Conservation (phyloP, 2,888 invertebrate genomes). For the Ichneumon xanthorius region DNA sequence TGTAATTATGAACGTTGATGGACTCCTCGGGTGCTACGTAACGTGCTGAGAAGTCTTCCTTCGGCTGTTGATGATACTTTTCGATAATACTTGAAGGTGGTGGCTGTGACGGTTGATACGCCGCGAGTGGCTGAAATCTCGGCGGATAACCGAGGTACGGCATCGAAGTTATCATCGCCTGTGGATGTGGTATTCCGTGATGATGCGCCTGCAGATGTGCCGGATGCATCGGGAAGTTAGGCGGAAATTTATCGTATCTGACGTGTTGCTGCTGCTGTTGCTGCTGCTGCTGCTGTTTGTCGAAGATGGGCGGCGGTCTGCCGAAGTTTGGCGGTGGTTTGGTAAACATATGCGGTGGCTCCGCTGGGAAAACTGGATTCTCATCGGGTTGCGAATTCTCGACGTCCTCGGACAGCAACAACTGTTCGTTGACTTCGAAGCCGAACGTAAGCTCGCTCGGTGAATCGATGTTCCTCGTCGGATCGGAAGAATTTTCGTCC, state of each 20-base stretch:
- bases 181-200: conserved; percentile 69
- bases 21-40: conserved; percentile 84
- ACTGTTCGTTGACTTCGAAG: conserved; percentile 91
- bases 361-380: conserved; percentile 71
- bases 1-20: conserved; percentile 85
- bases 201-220: conserved; percentile 74
- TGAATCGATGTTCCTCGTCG: conserved; percentile 81
- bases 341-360: conserved; percentile 70
- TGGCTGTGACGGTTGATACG: conserved; percentile 63
- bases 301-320: conserved; percentile 76
- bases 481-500: conserved; percentile 85
- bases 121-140: conserved; percentile 74
- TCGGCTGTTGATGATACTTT: conserved; percentile 80
- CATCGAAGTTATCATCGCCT: conserved; percentile 77
- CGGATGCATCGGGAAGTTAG: conserved; percentile 74
- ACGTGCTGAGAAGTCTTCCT: conserved; percentile 85
- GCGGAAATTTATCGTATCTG: conserved; percentile 74
- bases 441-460: conserved; percentile 91
- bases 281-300: conserved; percentile 71
- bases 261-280: conserved; percentile 66
- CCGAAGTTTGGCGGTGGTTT: conserved; percentile 78
- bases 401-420: conserved; percentile 86
- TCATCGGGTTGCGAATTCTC: conserved; percentile 71
- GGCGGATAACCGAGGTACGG: conserved; percentile 77
- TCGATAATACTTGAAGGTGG: conserved; percentile 77